Conservation (phyloP, 2,888 invertebrate species). For the Nyleta sp. region DNA sequence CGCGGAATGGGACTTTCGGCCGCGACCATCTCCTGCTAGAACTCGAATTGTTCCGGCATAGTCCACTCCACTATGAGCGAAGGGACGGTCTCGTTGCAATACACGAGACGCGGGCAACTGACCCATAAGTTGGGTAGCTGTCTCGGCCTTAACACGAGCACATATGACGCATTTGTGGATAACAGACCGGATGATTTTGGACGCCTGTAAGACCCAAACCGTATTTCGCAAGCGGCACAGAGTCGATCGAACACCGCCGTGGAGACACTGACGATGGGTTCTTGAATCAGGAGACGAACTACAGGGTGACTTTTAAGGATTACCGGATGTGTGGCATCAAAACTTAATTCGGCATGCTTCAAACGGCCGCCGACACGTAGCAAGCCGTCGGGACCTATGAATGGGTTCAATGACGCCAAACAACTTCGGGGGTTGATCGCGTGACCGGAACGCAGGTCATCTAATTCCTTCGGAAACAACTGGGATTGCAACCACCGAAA, state of each 20-base stretch:
- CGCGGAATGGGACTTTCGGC: too few species aligned
- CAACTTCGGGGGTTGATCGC: neutral
- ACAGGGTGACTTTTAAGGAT: neutral
- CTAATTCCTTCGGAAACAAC: neutral
- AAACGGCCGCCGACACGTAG: constrained; percentile 1
- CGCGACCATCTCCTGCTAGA: too few species aligned
- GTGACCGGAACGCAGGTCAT: neutral
- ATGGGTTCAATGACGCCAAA: neutral
- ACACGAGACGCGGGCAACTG: neutral
- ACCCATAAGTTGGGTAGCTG: constrained; percentile 5
- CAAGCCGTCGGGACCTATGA: neutral
- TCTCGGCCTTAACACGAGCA: neutral
- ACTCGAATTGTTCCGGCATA: too few species aligned
- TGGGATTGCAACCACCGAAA: neutral
- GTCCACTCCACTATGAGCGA: too few species aligned
- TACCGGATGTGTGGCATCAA: neutral
- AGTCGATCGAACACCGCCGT: neutral
- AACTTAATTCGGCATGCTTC: neutral
- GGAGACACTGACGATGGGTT: neutral
- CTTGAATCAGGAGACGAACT: too few species aligned
- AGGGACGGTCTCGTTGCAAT: too few species aligned
- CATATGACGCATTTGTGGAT: constrained; percentile 9
- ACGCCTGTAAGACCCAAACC: constrained; percentile 9
- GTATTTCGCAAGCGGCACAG: neutral
- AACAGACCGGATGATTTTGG: neutral